Evolutionary conservation across 2,888 invertebrate genomes (phyloP).

Genomic region (Hololepta plana): DNA sequence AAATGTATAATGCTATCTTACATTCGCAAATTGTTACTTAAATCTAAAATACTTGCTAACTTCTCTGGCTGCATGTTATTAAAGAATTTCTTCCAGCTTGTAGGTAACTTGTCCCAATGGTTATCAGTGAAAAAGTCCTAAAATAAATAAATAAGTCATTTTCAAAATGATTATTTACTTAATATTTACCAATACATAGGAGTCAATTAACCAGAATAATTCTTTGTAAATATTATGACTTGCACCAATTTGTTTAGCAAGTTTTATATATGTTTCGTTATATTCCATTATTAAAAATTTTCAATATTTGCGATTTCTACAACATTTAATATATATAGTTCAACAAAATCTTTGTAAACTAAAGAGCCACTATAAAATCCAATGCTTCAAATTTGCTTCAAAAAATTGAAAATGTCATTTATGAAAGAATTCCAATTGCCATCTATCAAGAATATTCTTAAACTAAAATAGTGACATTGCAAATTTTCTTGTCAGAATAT

Average conservation of each 20-base stretch:
- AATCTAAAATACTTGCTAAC: background rate
- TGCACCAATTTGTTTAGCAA: background rate
- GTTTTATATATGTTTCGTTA: background rate
- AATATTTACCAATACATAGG: background rate
- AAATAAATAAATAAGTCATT: too few relatives aligned
- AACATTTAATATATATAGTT: background rate
- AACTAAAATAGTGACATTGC: too few relatives aligned
- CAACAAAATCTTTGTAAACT: too few relatives aligned
- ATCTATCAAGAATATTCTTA: too few relatives aligned
- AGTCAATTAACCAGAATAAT: background rate
- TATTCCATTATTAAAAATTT: background rate
- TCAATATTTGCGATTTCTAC: background rate
- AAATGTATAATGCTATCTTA: too few relatives aligned
- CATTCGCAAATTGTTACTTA: too few relatives aligned
- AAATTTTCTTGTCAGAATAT: too few relatives aligned
- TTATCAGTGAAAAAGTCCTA: conserved; percentile 1
- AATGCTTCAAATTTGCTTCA: too few relatives aligned
- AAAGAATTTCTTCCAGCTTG: conserved; percentile 1
- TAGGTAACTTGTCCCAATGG: background rate
- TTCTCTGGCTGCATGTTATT: background rate
- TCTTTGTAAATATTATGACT: too few relatives aligned
- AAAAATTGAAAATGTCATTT: too few relatives aligned
- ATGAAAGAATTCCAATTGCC: too few relatives aligned
- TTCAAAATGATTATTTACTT: background rate
- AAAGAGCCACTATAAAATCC: too few relatives aligned